Conservation (phyloP, 2,888 invertebrate species). For the Ecliptopera silaceata region DNA sequence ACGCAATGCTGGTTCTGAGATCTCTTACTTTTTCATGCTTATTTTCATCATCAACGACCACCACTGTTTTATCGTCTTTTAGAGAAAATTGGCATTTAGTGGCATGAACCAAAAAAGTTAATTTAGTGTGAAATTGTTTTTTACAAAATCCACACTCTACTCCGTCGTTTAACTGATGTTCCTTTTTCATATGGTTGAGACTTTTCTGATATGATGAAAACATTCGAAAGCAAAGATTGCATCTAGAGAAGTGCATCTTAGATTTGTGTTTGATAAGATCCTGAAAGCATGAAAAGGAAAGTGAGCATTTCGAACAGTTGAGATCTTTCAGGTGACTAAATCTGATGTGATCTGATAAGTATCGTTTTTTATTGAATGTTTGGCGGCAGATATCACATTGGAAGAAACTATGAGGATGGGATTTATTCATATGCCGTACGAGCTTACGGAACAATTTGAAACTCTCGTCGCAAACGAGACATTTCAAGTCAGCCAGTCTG, state of each 20-base stretch:
- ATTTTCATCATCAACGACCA: conserved; percentile 40
- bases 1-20: conserved; percentile 57
- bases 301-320: conserved; percentile 54
- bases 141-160: conserved; percentile 60
- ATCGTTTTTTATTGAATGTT: conserved; percentile 59
- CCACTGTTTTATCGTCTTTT: conserved; percentile 1
- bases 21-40: conserved; percentile 51
- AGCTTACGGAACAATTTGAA: conserved; percentile 56
- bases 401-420: conserved; percentile 47
- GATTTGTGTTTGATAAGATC: conserved; percentile 55
- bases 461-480: conserved; percentile 54
- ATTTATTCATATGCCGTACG: conserved; percentile 63
- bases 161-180: conserved; percentile 49
- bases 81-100: conserved; percentile 47
- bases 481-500: conserved; percentile 59
- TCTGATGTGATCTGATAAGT: conserved; percentile 57
- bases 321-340: conserved; percentile 54
- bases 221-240: conserved; percentile 62
- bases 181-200: conserved; percentile 60
- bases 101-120: conserved; percentile 60
- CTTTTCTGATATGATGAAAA: conserved; percentile 56
- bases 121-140: conserved; percentile 56
- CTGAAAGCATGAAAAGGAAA: conserved; percentile 47
- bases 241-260: conserved; percentile 56
- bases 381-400: conserved; percentile 55